A percentile compares a stretch with the other conserved stretches of the same genome.
Evolutionary conservation across 2,113 vertebrate genomes (phyloP).

Genomic region (Marmota monax): DNA sequence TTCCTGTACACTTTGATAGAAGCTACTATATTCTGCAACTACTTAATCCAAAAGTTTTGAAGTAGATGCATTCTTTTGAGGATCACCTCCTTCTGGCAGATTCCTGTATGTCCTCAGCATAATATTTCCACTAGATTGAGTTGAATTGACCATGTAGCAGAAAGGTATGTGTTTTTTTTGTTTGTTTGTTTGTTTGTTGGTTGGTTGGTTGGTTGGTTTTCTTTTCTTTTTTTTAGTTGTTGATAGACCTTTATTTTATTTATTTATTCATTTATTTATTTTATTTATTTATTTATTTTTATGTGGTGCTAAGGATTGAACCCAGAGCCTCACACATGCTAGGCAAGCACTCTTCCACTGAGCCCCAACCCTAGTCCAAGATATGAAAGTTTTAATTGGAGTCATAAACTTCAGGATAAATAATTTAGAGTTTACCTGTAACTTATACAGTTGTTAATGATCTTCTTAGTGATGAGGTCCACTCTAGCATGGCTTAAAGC

Average conservation of each 20-base stretch:
- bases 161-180: background rate
- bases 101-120: background rate
- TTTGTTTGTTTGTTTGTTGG: no score
- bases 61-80: background rate
- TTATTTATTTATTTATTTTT: no score
- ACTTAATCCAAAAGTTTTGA: background rate
- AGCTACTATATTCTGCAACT: background rate
- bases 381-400: background rate
- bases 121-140: background rate
- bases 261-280: no score
- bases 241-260: no score
- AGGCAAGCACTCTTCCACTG: no score
- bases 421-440: background rate
- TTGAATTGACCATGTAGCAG: background rate
- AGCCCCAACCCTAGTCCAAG: no score
- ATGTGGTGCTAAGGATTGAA: no score
- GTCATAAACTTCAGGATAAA: background rate
- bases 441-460: background rate
- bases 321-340: no score
- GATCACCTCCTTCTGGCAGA: background rate
- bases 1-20: background rate
- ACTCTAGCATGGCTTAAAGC: background rate
- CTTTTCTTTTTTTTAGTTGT: no score
- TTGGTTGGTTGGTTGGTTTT: no score
- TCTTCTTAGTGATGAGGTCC: background rate